Evolutionary conservation across 2,888 invertebrate species (phyloP), one percentile per base, ranked within the genome.

Genomic region (Heliconius aoede): DNA sequence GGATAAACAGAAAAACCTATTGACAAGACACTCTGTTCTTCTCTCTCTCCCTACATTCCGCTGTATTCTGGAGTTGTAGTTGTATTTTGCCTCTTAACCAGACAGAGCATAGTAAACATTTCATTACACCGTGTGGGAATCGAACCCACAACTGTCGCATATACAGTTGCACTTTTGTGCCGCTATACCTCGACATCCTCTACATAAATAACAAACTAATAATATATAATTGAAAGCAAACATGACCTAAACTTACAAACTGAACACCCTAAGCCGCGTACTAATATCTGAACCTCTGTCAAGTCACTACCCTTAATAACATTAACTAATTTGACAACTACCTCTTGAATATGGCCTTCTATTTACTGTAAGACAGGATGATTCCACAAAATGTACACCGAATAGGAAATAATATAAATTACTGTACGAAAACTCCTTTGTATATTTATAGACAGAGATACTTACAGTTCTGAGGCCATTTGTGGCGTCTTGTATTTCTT

Each of bases 271-370:
- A 51, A 69, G 51, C 68, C 68, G n/a, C 68, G 51, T 69, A 51
- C 13, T 69, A 30, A 55, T 55, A 30, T 51, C 28, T 51, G 28
- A 55, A 15, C 46, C 68, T 30, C 28, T 30, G 68, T 69, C 68
- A 69, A 69, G 68, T 30, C 68, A 55, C 51, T 11, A 11, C 68
- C 7, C 7, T n/a, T 69, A 69, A 55, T 55, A 69, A 69, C 68
- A 69, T 69, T 51, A 69, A 69, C 51, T 69, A 69, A 55, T 69
- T 69, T 69, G 68, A 55, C 68, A 69, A 69, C 68, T n/a, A 30
- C n/a, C 51, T 68, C 46, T 46, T 28, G 28, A 46, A n/a, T 69
- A 21, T 51, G 21, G 28, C 15, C 26, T 26, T 46, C 13, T 51
- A 30, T 69, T 69, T 69, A 51, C 30, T 30, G 46, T 69, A 67